Evolutionary conservation across 2,888 invertebrate genomes (phyloP).

Genomic region (Stenolophus ochropezus): DNA sequence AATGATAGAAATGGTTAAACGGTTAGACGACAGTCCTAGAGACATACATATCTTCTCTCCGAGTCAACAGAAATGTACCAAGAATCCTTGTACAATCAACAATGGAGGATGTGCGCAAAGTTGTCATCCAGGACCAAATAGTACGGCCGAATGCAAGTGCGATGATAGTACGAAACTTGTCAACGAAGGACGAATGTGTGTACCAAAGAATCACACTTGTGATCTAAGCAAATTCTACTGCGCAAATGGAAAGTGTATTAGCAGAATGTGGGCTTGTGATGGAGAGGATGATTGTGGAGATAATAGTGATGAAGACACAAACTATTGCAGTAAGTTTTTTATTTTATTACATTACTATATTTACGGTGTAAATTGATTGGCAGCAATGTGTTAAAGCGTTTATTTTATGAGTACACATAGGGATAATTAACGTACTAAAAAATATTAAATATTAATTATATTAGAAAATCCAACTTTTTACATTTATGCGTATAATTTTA

Average conservation of each 20-base stretch:
- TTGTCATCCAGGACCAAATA: conserved; percentile 92
- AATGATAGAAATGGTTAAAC: conserved; percentile 94
- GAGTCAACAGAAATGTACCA: conserved; percentile 85
- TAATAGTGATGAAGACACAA: conserved; percentile 89
- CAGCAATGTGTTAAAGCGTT: too few species aligned
- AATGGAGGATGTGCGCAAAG: conserved; percentile 98
- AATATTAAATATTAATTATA: too few species aligned
- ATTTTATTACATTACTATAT: conserved; percentile 61
- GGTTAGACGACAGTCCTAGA: conserved; percentile 93
- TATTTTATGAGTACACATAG: too few species aligned
- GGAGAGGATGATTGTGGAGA: conserved; percentile 95
- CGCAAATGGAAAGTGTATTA: conserved; percentile 94
- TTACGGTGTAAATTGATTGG: too few species aligned
- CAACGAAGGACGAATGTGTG: conserved; percentile 96
- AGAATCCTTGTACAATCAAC: conserved; percentile 89
- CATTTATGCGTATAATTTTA: too few species aligned
- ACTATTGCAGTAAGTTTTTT: conserved; percentile 83
- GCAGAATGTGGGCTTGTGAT: conserved; percentile 96
- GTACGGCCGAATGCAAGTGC: conserved; percentile 92
- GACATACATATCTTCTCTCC: conserved; percentile 92
- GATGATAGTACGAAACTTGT: conserved; percentile 90
- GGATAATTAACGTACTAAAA: too few species aligned
- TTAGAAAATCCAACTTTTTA: too few species aligned
- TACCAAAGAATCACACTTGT: conserved; percentile 89
- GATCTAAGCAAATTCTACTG: conserved; percentile 94